A percentile compares a stretch with the other conserved stretches of the same genome.
phyloP scores from a whole-genome alignment of 2,888 invertebrate genomes.

The Agrilus biguttatus region DNA sequence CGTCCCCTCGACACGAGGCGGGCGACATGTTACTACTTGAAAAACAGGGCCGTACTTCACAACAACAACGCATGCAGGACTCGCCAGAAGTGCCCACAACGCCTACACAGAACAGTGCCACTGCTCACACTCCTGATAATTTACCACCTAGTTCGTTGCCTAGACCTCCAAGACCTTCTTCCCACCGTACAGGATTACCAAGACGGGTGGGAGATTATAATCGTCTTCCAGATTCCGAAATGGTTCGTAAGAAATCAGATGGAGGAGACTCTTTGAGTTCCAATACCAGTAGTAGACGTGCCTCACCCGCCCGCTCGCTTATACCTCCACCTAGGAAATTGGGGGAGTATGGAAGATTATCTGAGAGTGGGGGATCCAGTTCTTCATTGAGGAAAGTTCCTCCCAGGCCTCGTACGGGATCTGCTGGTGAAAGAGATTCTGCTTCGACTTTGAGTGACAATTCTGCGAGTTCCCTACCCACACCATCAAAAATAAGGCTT shows the following conservation, averaged over 20 bases:
- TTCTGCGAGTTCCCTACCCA: slow-evolving; percentile 41
- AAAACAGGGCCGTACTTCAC: slow-evolving; percentile 62
- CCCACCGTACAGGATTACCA: slow-evolving; percentile 29
- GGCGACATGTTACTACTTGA: slow-evolving; percentile 59
- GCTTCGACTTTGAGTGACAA: slow-evolving; percentile 40
- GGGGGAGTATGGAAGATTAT: slow-evolving; percentile 43
- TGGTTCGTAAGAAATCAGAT: slow-evolving; percentile 29
- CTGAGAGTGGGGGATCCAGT: slow-evolving; percentile 34
- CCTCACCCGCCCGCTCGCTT: slow-evolving; percentile 35
- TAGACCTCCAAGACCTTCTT: slow-evolving; percentile 48
- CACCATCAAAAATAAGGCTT: slow-evolving; percentile 43
- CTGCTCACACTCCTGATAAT: slow-evolving; percentile 35
- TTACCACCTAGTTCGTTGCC: slow-evolving; percentile 60
- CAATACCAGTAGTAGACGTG: slow-evolving; percentile 27
- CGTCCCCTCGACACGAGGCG: slow-evolving; percentile 35
- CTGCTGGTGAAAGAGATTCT: slow-evolving; percentile 36
- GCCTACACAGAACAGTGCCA: slow-evolving; percentile 13
- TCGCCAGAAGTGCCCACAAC: slow-evolving; percentile 16
- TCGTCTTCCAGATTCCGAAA: slow-evolving; percentile 38
- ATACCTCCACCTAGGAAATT: slow-evolving; percentile 39
- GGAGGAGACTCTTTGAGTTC: slow-evolving; percentile 29
- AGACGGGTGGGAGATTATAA: slow-evolving; percentile 50
- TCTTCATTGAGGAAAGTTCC: slow-evolving; percentile 21
- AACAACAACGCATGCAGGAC: slow-evolving; percentile 53
- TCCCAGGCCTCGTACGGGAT: slow-evolving; percentile 28